Conservation (phyloP, 2,113 vertebrate species). For the Pungitius pungitius region DNA sequence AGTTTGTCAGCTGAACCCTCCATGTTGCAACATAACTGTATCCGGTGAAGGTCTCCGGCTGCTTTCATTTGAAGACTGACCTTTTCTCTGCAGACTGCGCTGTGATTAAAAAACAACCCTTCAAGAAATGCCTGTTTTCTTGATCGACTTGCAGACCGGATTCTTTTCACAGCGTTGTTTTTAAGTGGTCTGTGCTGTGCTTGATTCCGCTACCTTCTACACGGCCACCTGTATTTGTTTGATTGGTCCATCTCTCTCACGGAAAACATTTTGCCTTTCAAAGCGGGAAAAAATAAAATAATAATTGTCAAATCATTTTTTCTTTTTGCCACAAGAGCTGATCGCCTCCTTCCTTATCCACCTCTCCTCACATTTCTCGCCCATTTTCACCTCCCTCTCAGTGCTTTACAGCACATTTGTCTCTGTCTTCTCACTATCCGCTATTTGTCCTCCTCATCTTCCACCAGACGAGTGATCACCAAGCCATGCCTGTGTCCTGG, state of each 20-base stretch:
- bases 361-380: not conserved
- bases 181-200: not conserved
- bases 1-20: constrained; percentile 10
- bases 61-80: constrained; percentile 25
- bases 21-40: not conserved
- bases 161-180: not conserved
- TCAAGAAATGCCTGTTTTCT: not conserved
- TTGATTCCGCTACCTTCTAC: not conserved
- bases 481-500: constrained; percentile 37
- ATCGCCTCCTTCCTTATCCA: too few relatives aligned
- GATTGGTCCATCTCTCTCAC: not conserved
- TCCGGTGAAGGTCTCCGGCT: not conserved
- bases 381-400: constrained; percentile 19
- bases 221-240: not conserved
- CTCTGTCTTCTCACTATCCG: constrained; percentile 8
- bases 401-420: constrained; percentile 23
- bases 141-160: not conserved
- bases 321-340: too few relatives aligned
- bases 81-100: constrained; percentile 21
- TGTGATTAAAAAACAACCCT: not conserved
- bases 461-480: constrained; percentile 46
- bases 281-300: not conserved
- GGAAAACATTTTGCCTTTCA: not conserved
- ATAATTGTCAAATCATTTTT: not conserved
- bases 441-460: constrained; percentile 18